phyloP scores from a whole-genome alignment of 2,888 invertebrate species.

The Cerastoderma edule region DNA sequence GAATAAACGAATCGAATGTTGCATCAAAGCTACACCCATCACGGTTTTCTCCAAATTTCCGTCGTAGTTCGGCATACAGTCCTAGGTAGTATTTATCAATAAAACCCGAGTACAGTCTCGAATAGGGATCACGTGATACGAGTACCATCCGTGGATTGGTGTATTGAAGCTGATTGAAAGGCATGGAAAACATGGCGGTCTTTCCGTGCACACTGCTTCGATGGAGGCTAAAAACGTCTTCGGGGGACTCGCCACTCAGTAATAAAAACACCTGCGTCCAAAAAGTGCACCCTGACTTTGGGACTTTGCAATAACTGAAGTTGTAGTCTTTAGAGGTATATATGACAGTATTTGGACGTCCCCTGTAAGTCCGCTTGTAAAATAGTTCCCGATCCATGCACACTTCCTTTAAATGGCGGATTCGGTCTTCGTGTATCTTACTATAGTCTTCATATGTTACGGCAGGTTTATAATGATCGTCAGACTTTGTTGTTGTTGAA shows the following conservation, averaged over 20 bases:
- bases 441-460: no score
- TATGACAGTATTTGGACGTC: neutral
- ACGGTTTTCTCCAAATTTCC: neutral
- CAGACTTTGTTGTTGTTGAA: no score
- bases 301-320: constrained; percentile 44
- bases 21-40: constrained; percentile 14
- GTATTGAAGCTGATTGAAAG: neutral
- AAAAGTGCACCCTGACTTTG: constrained; percentile 41
- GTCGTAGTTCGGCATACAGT: neutral
- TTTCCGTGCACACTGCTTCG: constrained; percentile 10
- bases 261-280: constrained; percentile 40
- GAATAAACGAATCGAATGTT: constrained; percentile 39
- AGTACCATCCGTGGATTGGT: constrained; percentile 19
- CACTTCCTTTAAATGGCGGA: neutral
- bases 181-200: neutral
- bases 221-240: constrained; percentile 3
- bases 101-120: constrained; percentile 38
- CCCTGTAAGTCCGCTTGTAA: neutral
- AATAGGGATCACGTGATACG: constrained; percentile 45
- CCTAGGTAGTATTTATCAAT: constrained; percentile 34
- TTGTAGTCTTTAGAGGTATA: constrained; percentile 24
- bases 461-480: no score
- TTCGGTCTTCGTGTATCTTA: neutral
- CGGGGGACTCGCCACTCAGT: constrained; percentile 3
- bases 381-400: neutral